Evolutionary conservation across 2,113 vertebrate genomes (phyloP).

Genomic region (Peromyscus polionotus): DNA sequence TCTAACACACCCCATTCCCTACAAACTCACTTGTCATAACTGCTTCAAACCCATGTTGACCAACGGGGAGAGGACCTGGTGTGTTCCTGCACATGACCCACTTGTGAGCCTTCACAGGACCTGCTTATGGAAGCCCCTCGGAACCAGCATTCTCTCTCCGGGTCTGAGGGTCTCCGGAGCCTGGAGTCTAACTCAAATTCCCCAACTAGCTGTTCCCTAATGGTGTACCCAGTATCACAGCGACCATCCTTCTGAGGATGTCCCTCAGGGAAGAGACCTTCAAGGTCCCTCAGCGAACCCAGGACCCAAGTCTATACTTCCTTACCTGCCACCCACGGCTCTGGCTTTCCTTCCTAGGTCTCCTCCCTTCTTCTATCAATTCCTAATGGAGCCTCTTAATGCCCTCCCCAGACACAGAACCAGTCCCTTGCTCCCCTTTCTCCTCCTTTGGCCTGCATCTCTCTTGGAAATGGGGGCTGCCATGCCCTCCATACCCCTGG

Average conservation of each 20-base stretch:
- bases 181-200: neutral
- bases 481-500: too few relatives aligned
- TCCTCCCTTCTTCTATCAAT: neutral
- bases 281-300: neutral
- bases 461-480: neutral
- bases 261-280: neutral
- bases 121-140: too few relatives aligned
- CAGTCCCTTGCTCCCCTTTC: neutral
- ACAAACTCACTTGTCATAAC: neutral
- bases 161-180: too few relatives aligned
- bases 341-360: neutral
- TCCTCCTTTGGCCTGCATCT: neutral
- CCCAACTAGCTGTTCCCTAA: neutral
- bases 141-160: neutral
- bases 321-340: neutral
- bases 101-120: neutral
- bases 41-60: neutral
- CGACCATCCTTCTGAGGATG: neutral
- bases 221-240: neutral
- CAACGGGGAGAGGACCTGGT: too few relatives aligned
- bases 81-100: neutral
- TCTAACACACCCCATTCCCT: neutral
- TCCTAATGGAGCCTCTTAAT: too few relatives aligned
- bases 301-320: neutral
- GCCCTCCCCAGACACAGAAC: neutral